Conservation (phyloP, 2,113 vertebrate genomes). For the Mesitornis unicolor region DNA sequence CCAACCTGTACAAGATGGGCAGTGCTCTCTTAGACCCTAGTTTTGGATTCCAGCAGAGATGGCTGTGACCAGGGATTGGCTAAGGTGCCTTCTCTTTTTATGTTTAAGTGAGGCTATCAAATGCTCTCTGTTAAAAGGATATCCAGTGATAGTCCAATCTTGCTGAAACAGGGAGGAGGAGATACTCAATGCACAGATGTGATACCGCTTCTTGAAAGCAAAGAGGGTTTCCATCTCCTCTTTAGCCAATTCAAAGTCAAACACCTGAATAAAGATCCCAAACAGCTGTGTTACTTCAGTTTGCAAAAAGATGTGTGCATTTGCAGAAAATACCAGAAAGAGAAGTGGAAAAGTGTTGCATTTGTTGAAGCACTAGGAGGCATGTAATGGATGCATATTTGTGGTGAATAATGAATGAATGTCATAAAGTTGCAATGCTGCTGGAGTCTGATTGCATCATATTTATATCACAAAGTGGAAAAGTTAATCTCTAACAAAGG, state of each 20-base stretch:
- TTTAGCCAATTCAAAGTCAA: slow-evolving; percentile 77
- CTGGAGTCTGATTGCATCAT: not conserved
- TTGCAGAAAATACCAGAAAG: not conserved
- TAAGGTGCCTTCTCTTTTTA: not conserved
- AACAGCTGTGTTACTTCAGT: not conserved
- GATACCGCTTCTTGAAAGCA: slow-evolving; percentile 74
- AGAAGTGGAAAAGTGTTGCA: not conserved
- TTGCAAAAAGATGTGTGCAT: not conserved
- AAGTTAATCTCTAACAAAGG: not conserved
- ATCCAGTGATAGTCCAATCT: not conserved
- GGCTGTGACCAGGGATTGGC: not conserved
- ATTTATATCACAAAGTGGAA: not conserved
- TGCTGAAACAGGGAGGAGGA: not conserved
- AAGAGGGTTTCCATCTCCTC: slow-evolving; percentile 75
- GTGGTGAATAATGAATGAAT: not conserved
- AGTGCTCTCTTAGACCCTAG: not conserved
- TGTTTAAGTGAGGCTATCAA: not conserved
- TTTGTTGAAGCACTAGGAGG: not conserved
- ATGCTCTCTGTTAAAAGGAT: not conserved
- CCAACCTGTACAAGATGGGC: accelerated
- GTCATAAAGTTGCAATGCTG: not conserved
- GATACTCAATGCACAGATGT: slow-evolving; percentile 72
- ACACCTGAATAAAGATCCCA: slow-evolving; percentile 61
- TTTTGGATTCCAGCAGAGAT: not conserved
- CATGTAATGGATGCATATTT: accelerated